Evolutionary conservation across 2,797 vertebrate species (phyloP).

Genomic region (Neosilurus mollespiculum): DNA sequence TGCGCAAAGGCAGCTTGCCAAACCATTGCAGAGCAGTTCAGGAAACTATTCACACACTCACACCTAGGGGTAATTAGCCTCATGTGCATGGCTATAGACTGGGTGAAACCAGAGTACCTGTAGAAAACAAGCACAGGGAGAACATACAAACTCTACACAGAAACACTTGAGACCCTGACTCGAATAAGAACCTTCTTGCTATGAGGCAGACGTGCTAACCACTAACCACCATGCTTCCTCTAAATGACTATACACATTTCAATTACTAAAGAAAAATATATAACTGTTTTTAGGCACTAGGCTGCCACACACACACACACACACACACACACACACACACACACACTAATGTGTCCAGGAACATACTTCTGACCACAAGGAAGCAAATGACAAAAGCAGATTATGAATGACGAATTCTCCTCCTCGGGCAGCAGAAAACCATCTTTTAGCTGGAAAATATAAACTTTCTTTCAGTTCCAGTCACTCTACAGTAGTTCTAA

Average conservation of each 20-base stretch:
- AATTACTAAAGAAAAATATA: conserved; percentile 13
- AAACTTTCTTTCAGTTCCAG: neutral
- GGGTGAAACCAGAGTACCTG: too few species aligned
- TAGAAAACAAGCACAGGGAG: too few species aligned
- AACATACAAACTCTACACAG: too few species aligned
- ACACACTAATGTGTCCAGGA: conserved; percentile 20
- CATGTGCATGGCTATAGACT: too few species aligned
- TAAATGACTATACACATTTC: neutral
- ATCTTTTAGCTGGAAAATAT: conserved; percentile 21
- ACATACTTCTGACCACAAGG: conserved; percentile 21
- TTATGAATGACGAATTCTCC: conserved; percentile 19
- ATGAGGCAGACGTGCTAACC: too few species aligned
- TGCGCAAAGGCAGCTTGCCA: too few species aligned
- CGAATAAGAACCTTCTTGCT: too few species aligned
- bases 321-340: conserved; percentile 17
- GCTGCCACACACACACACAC: conserved; percentile 6
- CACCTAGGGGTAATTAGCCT: too few species aligned
- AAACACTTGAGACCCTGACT: too few species aligned
- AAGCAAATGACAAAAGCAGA: conserved; percentile 44
- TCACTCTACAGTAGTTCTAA: conserved; percentile 13
- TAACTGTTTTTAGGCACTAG: neutral
- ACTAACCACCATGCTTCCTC: neutral
- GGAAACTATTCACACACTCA: too few species aligned
- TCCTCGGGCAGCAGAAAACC: conserved; percentile 21
- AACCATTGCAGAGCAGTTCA: too few species aligned